Percentiles rank a stretch among this genome's conserved stretches.
These are phyloP conservation scores for Hedya salicella DNA, from an alignment of 2,888 invertebrate genomes.

Conservation along the genomic window DNA sequence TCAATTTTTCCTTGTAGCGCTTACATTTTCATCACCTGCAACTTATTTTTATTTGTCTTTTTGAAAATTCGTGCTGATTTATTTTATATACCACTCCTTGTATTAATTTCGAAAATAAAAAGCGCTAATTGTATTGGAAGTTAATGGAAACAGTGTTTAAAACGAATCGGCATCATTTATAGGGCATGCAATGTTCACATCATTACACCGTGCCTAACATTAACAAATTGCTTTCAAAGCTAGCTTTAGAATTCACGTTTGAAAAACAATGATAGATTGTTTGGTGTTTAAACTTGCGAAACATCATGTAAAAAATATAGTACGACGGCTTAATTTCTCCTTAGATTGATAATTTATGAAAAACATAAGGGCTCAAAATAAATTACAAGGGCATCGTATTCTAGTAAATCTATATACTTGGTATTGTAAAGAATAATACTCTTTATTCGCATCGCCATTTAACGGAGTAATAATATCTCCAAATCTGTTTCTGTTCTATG, in stretches of 20 bases:
- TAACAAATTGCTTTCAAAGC: constrained; percentile 13
- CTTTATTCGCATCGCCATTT: no score
- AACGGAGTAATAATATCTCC: no score
- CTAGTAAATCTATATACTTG: no score
- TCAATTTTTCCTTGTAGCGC: constrained; percentile 18
- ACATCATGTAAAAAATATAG: background rate
- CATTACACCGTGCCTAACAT: constrained; percentile 14
- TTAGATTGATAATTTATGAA: no score
- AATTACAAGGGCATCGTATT: no score
- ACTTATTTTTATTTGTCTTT: constrained; percentile 3
- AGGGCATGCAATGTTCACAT: constrained; percentile 38
- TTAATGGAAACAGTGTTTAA: constrained; percentile 3
- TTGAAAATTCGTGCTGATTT: constrained; percentile 21
- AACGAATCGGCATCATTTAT: constrained; percentile 34
- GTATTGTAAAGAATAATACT: no score
- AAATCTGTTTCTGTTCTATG: no score
- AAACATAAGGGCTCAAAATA: no score
- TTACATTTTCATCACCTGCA: constrained; percentile 12
- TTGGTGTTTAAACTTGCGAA: background rate
- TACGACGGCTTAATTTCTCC: background rate
- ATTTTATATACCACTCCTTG: constrained; percentile 5
- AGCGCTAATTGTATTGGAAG: background rate
- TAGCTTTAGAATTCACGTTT: constrained; percentile 7
- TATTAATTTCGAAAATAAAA: background rate
- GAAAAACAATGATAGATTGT: background rate